Conservation (phyloP, 2,888 invertebrate species). For the Drosophila heteroneura region DNA sequence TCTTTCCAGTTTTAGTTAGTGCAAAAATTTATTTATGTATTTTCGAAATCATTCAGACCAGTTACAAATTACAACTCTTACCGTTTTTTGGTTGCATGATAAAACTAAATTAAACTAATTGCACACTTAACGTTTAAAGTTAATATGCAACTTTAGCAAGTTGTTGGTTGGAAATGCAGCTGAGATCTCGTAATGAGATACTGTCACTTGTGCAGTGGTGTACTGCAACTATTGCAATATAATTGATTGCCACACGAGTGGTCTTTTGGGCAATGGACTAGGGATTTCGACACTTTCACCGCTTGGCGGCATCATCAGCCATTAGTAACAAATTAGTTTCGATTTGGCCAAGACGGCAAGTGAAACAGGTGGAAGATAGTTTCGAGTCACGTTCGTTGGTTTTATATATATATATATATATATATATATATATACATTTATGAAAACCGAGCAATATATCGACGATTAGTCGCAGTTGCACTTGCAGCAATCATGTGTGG, state of each 20-base stretch:
- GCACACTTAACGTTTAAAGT: neutral
- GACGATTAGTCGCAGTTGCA: slow-evolving; percentile 39
- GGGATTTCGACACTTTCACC: slow-evolving; percentile 51
- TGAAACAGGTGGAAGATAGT: slow-evolving; percentile 32
- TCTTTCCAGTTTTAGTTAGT: neutral
- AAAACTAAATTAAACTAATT: neutral
- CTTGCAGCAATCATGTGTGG: slow-evolving; percentile 46
- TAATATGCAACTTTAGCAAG: neutral
- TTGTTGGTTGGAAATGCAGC: neutral
- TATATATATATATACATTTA: neutral
- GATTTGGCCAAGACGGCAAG: slow-evolving; percentile 27
- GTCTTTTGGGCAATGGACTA: neutral
- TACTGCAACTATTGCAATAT: slow-evolving; percentile 13
- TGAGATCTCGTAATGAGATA: slow-evolving; percentile 2
- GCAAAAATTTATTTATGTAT: neutral
- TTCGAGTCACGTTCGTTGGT: slow-evolving; percentile 23
- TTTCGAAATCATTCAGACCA: neutral
- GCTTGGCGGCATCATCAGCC: slow-evolving; percentile 10
- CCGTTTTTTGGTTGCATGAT: neutral
- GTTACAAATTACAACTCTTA: neutral
- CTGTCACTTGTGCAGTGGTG: neutral
- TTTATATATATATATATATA: too few species aligned
- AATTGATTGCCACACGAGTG: slow-evolving; percentile 16
- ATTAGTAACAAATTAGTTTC: slow-evolving; percentile 40
- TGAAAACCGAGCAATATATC: slow-evolving; percentile 19